phyloP scores from a whole-genome alignment of 2,888 invertebrate species.

The Criorhina ranunculi region DNA sequence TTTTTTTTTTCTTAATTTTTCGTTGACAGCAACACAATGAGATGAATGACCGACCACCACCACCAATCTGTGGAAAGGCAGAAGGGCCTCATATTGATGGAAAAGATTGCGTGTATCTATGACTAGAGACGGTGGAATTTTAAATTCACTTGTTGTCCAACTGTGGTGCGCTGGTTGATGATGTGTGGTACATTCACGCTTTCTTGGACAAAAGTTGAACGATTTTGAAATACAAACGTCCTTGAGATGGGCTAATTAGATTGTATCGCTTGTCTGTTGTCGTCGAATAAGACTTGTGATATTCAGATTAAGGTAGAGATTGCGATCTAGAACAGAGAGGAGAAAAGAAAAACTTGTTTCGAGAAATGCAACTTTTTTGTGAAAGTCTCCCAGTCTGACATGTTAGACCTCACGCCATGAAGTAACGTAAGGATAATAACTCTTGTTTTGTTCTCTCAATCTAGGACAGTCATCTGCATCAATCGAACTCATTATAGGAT shows the following conservation, averaged over 20 bases:
- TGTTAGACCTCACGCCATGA: too few species aligned
- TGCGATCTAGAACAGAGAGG: too few species aligned
- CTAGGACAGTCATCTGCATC: too few species aligned
- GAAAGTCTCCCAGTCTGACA: too few species aligned
- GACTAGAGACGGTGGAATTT: slow-evolving; percentile 35
- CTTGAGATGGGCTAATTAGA: slow-evolving; percentile 40
- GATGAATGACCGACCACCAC: slow-evolving; percentile 43
- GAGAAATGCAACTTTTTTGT: too few species aligned
- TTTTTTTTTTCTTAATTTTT: not conserved
- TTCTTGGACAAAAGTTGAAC: slow-evolving; percentile 42
- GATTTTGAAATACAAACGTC: slow-evolving; percentile 51
- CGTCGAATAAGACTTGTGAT: not conserved
- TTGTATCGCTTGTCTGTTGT: slow-evolving; percentile 3
- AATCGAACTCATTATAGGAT: too few species aligned
- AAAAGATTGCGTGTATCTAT: slow-evolving; percentile 21
- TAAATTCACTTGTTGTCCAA: slow-evolving; percentile 26
- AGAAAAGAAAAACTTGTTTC: too few species aligned
- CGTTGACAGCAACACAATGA: slow-evolving; percentile 27
- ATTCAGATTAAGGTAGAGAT: not conserved
- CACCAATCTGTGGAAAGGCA: not conserved
- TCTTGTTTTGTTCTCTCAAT: too few species aligned
- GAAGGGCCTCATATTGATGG: slow-evolving; percentile 24
- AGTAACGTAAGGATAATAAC: too few species aligned
- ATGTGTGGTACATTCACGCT: slow-evolving; percentile 49
- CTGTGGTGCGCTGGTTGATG: not conserved